A percentile compares a stretch with the other conserved stretches of the same genome.
phyloP scores from a whole-genome alignment of 1,140 invertebrate genomes.

The Caenorhabditis remanei region DNA sequence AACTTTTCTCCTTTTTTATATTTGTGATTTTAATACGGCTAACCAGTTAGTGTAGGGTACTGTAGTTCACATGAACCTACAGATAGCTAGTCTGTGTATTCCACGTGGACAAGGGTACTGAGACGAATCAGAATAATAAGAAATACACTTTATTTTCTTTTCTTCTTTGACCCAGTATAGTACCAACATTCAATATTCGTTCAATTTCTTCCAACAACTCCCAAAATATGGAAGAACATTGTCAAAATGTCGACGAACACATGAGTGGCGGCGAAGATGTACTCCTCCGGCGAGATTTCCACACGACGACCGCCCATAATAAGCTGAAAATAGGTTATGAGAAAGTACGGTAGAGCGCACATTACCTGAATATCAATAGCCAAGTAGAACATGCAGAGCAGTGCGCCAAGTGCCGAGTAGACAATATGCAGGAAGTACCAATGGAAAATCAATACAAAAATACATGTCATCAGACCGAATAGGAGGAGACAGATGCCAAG shows the following conservation, averaged over 20 bases:
- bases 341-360: not conserved
- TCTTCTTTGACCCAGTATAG: no score
- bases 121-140: no score
- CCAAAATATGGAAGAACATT: constrained; percentile 70
- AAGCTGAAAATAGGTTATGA: constrained; percentile 71
- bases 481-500: constrained; percentile 73
- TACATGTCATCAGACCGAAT: constrained; percentile 72
- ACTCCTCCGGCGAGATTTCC: constrained; percentile 82
- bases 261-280: constrained; percentile 83
- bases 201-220: constrained; percentile 15
- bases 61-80: no score
- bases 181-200: no score
- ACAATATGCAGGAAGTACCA: constrained; percentile 68
- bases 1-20: no score
- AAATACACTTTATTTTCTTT: no score
- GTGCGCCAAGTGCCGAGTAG: constrained; percentile 72
- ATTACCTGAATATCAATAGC: constrained; percentile 82
- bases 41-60: no score
- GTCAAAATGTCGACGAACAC: constrained; percentile 78
- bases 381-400: constrained; percentile 80
- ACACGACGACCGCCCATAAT: constrained; percentile 83
- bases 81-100: no score
- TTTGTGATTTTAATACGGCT: no score
- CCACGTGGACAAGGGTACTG: no score
- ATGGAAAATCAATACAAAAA: constrained; percentile 64